These are phyloP conservation scores for Typhlomys cinereus DNA, from an alignment of 2,113 vertebrate genomes.

Conservation along the genomic window DNA sequence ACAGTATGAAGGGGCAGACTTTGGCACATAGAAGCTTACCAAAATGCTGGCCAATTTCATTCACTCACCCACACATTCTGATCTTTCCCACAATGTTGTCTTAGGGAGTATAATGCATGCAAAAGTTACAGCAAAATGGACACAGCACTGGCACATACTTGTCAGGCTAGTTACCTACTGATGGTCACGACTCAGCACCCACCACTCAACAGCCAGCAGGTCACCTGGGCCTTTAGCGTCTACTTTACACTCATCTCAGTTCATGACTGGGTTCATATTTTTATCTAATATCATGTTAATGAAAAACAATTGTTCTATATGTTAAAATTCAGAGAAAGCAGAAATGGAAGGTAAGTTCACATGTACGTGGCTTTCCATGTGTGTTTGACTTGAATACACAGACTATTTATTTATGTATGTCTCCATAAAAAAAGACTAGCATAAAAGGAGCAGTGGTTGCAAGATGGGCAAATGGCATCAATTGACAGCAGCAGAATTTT, in stretches of 20 bases:
- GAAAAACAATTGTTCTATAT: neutral
- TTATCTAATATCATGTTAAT: neutral
- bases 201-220: neutral
- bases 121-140: neutral
- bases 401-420: no score
- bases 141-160: neutral
- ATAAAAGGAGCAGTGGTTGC: neutral
- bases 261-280: neutral
- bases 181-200: neutral
- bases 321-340: conserved; percentile 1
- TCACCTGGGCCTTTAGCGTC: neutral
- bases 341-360: neutral
- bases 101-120: neutral
- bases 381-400: no score
- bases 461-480: neutral
- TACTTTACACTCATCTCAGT: neutral
- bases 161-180: neutral
- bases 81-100: neutral
- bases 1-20: neutral
- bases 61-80: neutral
- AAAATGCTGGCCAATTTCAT: neutral
- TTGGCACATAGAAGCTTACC: neutral
- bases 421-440: neutral
- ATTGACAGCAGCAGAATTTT: neutral
- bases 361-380: no score